phyloP scores from a whole-genome alignment of 1,140 invertebrate species.

The Hylaeus anthracinus region DNA sequence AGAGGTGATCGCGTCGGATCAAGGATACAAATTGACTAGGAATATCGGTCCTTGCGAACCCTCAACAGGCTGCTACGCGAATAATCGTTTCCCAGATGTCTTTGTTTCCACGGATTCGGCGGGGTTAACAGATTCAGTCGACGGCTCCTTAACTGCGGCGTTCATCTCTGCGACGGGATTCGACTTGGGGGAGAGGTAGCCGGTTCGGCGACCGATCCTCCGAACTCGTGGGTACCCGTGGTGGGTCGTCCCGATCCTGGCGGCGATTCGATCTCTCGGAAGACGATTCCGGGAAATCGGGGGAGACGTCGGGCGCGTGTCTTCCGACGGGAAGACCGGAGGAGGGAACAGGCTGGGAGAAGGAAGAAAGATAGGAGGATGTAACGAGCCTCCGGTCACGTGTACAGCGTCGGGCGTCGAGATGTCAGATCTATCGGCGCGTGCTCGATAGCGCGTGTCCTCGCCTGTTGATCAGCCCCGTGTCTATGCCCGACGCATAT shows the following conservation, averaged over 20 bases:
- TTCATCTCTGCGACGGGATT: conserved; percentile 45
- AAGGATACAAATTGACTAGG: conserved; percentile 37
- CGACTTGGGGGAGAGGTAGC: conserved; percentile 20
- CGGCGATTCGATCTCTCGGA: conserved; percentile 65
- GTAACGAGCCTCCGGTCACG: conserved; percentile 73
- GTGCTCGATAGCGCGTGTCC: conserved; percentile 70
- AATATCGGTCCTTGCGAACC: not conserved
- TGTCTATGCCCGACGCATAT: conserved; percentile 35
- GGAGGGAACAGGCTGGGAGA: conserved; percentile 21
- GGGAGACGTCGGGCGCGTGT: conserved; percentile 70
- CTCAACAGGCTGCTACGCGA: conserved; percentile 14
- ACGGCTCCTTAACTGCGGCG: conserved; percentile 45
- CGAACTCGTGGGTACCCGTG: conserved; percentile 54
- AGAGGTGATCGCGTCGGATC: not conserved
- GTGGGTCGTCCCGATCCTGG: conserved; percentile 58
- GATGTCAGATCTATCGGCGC: conserved; percentile 70
- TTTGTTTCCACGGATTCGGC: conserved; percentile 42
- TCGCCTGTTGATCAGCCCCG: conserved; percentile 65
- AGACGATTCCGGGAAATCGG: conserved; percentile 68
- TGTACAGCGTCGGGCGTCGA: conserved; percentile 64
- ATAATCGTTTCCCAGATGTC: conserved; percentile 39
- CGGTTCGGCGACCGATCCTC: conserved; percentile 48
- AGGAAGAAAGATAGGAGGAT: conserved; percentile 56
- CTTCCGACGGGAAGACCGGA: conserved; percentile 63
- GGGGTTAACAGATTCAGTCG: conserved; percentile 30